phyloP scores from a whole-genome alignment of 2,797 vertebrate species.

The Sebastes matsubarae region DNA sequence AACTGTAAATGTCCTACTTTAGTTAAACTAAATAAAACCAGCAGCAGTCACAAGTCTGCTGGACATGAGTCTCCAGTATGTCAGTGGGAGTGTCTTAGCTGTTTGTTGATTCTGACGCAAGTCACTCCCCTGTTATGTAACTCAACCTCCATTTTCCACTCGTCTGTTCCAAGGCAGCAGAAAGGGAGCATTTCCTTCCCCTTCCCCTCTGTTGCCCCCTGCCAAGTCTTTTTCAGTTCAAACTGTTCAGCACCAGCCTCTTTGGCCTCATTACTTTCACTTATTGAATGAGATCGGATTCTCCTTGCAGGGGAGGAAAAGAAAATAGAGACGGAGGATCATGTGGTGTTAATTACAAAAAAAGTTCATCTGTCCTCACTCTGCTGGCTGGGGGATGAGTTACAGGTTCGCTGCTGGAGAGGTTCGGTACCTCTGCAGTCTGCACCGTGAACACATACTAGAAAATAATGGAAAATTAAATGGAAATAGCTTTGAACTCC shows the following conservation, averaged over 20 bases:
- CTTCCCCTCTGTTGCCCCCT: conserved; percentile 19
- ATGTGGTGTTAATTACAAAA: conserved; percentile 51
- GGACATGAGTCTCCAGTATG: background rate
- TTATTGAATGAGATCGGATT: conserved; percentile 66
- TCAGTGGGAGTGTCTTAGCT: background rate
- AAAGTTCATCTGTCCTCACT: conserved; percentile 45
- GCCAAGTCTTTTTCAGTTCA: conserved; percentile 39
- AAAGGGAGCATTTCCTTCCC: conserved; percentile 31
- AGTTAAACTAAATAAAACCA: background rate
- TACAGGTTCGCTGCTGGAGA: conserved; percentile 44
- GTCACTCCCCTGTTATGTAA: conserved; percentile 34
- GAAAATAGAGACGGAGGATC: conserved; percentile 57
- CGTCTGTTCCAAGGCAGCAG: conserved; percentile 40
- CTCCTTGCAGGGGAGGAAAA: conserved; percentile 59
- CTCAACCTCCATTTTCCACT: conserved; percentile 52
- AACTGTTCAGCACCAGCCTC: background rate
- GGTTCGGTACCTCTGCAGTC: conserved; percentile 3
- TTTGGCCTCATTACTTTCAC: conserved; percentile 56
- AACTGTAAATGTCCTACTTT: background rate
- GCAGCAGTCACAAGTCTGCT: background rate
- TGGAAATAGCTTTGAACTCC: background rate
- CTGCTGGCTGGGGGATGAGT: conserved; percentile 19
- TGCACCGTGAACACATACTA: background rate
- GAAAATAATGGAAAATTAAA: background rate
- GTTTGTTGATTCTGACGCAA: background rate